phyloP scores from a whole-genome alignment of 2,113 vertebrate genomes.

The Pseudorasbora parva region DNA sequence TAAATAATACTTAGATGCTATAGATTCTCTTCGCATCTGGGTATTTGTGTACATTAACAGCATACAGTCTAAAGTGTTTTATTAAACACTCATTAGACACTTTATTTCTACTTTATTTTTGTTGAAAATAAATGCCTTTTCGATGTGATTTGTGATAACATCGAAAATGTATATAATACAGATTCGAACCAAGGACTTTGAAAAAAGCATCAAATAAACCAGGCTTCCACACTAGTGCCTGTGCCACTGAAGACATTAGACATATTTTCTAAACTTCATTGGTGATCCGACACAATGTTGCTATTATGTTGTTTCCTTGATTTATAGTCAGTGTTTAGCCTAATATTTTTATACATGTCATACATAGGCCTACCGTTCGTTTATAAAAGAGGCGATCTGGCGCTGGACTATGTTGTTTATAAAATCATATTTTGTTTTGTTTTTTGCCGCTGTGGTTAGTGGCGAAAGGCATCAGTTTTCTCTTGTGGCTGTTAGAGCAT shows the following conservation, averaged over 20 bases:
- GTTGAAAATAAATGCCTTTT: neutral
- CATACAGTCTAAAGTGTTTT: neutral
- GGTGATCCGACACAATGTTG: too few species aligned
- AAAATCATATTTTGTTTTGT: too few species aligned
- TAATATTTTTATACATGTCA: neutral
- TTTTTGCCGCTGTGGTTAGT: too few species aligned
- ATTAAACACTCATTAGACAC: neutral
- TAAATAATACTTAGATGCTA: too few species aligned
- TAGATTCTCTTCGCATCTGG: too few species aligned
- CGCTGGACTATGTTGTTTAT: neutral
- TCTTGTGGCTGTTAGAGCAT: too few species aligned
- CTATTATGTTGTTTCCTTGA: too few species aligned
- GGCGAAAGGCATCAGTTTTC: too few species aligned
- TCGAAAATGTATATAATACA: constrained; percentile 5
- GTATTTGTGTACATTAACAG: too few species aligned
- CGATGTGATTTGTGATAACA: neutral
- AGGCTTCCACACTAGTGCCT: too few species aligned
- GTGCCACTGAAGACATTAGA: too few species aligned
- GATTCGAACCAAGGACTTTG: constrained; percentile 18
- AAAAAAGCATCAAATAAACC: neutral
- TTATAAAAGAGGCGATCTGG: neutral
- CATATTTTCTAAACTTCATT: too few species aligned
- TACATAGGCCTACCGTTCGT: neutral
- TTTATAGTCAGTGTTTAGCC: neutral
- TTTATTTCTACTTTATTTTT: constrained; percentile 13